These are phyloP conservation scores for Entomobrya proxima DNA, from an alignment of 2,888 invertebrate species.

Conservation along the genomic window DNA sequence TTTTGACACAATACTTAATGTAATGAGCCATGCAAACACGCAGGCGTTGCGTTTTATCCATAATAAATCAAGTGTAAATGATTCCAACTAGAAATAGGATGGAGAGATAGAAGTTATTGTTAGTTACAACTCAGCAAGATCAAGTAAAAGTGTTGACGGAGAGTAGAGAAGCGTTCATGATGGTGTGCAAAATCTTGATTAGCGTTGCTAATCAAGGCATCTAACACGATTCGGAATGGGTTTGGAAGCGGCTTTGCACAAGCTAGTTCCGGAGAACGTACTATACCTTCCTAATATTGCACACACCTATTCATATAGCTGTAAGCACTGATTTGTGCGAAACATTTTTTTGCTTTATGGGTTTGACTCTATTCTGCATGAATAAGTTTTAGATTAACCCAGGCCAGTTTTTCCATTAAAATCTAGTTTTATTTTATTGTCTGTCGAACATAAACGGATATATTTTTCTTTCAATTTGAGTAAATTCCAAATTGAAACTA, in stretches of 20 bases:
- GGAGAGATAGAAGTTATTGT: too few relatives aligned
- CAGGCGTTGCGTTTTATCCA: constrained; percentile 30
- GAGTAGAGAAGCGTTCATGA: neutral
- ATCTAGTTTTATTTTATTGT: neutral
- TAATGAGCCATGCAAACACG: constrained; percentile 14
- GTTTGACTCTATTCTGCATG: neutral
- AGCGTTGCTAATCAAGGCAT: constrained; percentile 33
- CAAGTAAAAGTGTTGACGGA: too few relatives aligned
- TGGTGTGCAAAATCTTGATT: constrained; percentile 46
- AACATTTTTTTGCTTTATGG: neutral
- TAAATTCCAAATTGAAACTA: too few relatives aligned
- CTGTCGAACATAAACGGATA: neutral
- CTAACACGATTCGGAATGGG: constrained; percentile 43
- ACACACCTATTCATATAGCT: neutral
- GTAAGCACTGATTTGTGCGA: neutral
- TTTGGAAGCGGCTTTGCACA: constrained; percentile 27
- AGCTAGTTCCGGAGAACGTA: constrained; percentile 47
- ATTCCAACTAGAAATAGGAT: neutral
- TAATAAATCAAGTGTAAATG: constrained; percentile 24
- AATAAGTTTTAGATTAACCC: constrained; percentile 48
- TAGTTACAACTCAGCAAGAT: neutral
- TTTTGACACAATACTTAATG: constrained; percentile 4
- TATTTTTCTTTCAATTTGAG: neutral
- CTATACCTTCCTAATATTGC: too few relatives aligned
- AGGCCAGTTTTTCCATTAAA: neutral